Conservation (phyloP, 2,888 invertebrate species). For the Barypeithes pellucidus region DNA sequence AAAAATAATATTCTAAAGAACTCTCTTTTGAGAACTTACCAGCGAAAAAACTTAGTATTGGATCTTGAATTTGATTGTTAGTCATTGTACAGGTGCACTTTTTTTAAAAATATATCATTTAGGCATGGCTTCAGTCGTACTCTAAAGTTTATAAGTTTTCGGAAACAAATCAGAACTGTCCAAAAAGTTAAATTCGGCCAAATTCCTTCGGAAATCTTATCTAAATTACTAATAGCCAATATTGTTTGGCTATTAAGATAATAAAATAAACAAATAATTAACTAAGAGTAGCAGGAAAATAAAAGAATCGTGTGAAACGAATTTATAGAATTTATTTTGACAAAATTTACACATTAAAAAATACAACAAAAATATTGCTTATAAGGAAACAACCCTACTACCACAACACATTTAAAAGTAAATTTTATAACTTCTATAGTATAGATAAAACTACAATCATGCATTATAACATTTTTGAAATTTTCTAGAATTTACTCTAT, state of each 20-base stretch:
- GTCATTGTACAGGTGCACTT: neutral
- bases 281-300: neutral
- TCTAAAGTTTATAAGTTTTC: neutral
- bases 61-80: neutral
- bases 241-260: slow-evolving; percentile 29
- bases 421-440: slow-evolving; percentile 30
- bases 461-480: slow-evolving; percentile 29
- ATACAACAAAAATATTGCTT: slow-evolving; percentile 56
- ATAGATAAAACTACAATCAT: slow-evolving; percentile 40
- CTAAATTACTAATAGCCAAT: slow-evolving; percentile 2
- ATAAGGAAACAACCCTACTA: slow-evolving; percentile 60
- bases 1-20: neutral
- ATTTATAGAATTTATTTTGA: slow-evolving; percentile 51
- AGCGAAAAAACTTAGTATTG: slow-evolving; percentile 2
- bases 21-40: slow-evolving; percentile 7
- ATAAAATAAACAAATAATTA: slow-evolving; percentile 22
- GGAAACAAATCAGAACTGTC: neutral
- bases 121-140: no score
- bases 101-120: neutral
- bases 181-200: neutral
- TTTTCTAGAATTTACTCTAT: slow-evolving; percentile 27
- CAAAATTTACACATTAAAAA: slow-evolving; percentile 51
- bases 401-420: slow-evolving; percentile 58
- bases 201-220: slow-evolving; percentile 1
- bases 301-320: slow-evolving; percentile 36